These are phyloP conservation scores for Tangara arthus DNA, from an alignment of 2,797 vertebrate genomes.

Conservation along the genomic window DNA sequence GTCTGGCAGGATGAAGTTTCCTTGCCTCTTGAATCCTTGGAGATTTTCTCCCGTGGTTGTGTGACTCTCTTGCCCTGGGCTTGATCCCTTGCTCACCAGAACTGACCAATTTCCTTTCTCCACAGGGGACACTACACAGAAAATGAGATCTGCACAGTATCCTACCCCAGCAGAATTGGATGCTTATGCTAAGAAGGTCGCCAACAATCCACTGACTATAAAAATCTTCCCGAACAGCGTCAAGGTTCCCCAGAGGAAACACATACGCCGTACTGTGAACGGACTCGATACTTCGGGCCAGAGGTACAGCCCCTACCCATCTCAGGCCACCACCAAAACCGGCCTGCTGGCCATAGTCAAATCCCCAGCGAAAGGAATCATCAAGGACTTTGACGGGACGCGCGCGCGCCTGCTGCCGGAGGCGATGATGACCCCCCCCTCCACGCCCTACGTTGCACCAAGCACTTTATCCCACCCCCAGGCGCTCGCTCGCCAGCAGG, in stretches of 20 bases:
- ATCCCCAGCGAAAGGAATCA: slow-evolving; percentile 89
- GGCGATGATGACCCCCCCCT: slow-evolving; percentile 90
- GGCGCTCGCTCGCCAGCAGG: slow-evolving; percentile 83
- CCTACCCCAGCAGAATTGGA: slow-evolving; percentile 99
- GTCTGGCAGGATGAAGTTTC: slow-evolving; percentile 28
- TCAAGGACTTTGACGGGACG: slow-evolving; percentile 97
- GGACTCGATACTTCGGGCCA: slow-evolving; percentile 96
- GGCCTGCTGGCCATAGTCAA: slow-evolving; percentile 96
- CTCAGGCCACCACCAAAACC: slow-evolving; percentile 90
- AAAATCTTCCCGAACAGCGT: slow-evolving; percentile 99
- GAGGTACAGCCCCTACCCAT: slow-evolving; percentile 96
- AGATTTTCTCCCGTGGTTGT: neutral
- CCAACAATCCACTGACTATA: slow-evolving; percentile 98
- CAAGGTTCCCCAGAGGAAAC: slow-evolving; percentile 99
- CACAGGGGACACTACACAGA: slow-evolving; percentile 99
- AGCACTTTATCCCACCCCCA: slow-evolving; percentile 99
- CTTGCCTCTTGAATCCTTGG: neutral
- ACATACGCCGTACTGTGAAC: slow-evolving; percentile 97
- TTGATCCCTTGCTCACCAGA: slow-evolving; percentile 36
- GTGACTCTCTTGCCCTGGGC: slow-evolving; percentile 22
- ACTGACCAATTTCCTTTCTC: slow-evolving; percentile 62
- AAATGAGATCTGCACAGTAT: slow-evolving; percentile 99
- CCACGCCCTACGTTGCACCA: slow-evolving; percentile 88
- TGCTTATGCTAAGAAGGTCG: slow-evolving; percentile 99
- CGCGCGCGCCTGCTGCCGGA: slow-evolving; percentile 90